A percentile compares a stretch with the other conserved stretches of the same genome.
Conservation (phyloP, 2,797 vertebrate genomes). For the Rhinophrynus dorsalis region DNA sequence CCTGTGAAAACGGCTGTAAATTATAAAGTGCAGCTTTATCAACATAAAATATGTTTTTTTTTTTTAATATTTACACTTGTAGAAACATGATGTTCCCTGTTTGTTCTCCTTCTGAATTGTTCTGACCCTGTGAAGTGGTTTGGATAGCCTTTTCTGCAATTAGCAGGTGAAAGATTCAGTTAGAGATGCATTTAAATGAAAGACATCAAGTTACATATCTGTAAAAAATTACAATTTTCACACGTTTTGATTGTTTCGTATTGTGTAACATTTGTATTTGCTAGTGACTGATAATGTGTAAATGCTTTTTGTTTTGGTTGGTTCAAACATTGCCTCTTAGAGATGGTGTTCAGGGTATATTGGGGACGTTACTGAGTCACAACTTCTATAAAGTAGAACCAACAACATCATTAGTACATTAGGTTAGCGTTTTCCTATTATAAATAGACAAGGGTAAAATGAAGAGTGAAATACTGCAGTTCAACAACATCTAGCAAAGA, state of each 20-base stretch:
- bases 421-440: no score
- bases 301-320: conserved; percentile 12
- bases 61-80: background rate
- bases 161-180: conserved; percentile 23
- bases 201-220: background rate
- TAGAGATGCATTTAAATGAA: conserved; percentile 9
- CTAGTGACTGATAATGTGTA: background rate
- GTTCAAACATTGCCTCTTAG: background rate
- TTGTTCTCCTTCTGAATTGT: background rate
- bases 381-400: no score
- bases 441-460: no score
- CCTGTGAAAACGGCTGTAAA: no score
- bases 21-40: no score
- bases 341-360: background rate
- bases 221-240: conserved; percentile 11
- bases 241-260: conserved; percentile 8
- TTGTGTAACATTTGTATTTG: conserved; percentile 2
- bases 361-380: no score
- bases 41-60: no score
- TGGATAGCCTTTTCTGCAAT: background rate
- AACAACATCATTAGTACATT: no score
- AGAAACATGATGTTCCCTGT: background rate
- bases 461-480: no score
- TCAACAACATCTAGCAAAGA: no score
- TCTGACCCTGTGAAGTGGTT: conserved; percentile 17